Base-by-base conservation (phyloP, 2,113 vertebrate genomes). In the Macrotus californicus region DNA sequence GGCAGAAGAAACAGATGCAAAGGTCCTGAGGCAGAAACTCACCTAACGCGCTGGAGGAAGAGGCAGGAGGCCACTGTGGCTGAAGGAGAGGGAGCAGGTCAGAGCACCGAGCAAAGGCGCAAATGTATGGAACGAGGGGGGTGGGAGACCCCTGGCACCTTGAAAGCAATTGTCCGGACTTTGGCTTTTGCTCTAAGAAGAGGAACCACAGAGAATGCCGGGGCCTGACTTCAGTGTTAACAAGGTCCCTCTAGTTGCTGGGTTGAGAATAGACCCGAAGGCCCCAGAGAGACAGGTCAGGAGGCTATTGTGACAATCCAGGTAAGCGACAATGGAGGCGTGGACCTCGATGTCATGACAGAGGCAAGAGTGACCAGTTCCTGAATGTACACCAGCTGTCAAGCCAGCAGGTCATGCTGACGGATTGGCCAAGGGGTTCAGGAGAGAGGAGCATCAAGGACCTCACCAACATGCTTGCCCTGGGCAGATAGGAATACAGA, bases 361-460 rank as follows among this genome's bases (percentile, higher is more conserved):
- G 26, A 26, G 26, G 24, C 16, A 15, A 70, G 52, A 22, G 24
- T 6, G 3, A 36, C 41, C 31, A 1, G 9, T 31, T 48, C 61
- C 34, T 3, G 2, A 9, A 16, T 31, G 1, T 22, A 7, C 0
- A 19, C 10, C 3, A 26, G 54, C 2, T 36, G 22, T 0, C n/a
- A 24, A 56, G 7, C 5, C 54, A 29, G 5, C 18, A 34, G 31
- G 22, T 4, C 29, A 10, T 9, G 8, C 15, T 21, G 52, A 61
- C 3, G 5, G 2, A 15, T 3, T 9, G 11, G 7, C 3, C 34
- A 16, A 1, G 11, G 34, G 10, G 1, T 6, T 0, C 12, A 15
- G 48, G 18, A 22, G 61, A 66, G 11, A 34, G 24, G 8, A 0
- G 46, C 24, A 15, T 2, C 46, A 29, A 46, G 24, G 29, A 11